Base-by-base conservation (phyloP, 2,797 vertebrate species). In the Monodelphis domestica region DNA sequence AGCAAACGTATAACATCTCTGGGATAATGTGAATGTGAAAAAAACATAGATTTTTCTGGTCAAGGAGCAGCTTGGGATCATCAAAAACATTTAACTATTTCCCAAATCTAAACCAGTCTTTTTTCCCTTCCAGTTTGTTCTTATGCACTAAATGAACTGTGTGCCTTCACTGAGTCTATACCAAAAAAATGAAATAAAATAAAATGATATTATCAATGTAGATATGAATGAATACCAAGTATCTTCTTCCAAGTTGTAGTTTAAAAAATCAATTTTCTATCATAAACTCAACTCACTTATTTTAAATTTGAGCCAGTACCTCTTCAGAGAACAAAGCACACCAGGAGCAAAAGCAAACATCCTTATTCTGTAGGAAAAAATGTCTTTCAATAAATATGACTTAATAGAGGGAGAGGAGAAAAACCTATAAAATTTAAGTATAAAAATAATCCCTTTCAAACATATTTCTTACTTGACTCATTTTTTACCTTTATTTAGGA, bases 311-410 rank as follows among this genome's bases (percentile, higher is more conserved):
- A 88, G 11, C 56, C 12, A 5, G 21, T 14, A 53, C 52, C 11
- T 78, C 93, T 92, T 89, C 53, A 95, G 92, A 91, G n/a, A 89
- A 12, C 54, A 95, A 93, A 95, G 63, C 54, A 94, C n/a, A 93
- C 17, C 14, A 87, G 45, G 94, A 90, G 87, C 92, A 92, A 95
- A 91, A 63, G 28, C 53, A 94, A 89, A 50, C 50, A 89, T 28
- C 53, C 51, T 29, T 87, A 9, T 29, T 91, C 45, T 63, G 12
- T 9, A 53, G 63, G 54, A 54, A 52, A 91, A 93, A 88, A 88
- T 15, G 50, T 53, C 91, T 17, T 17, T 57, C 54, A 9, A 94
- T 54, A 50, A 63, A 59, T 70, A 89, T 29, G 12, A 88, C 4
- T 90, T 59, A 91, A 52, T 9, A 88, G n/a, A 91, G 33, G 51